Conservation (phyloP, 2,888 invertebrate genomes). For the Amphipyra tragopoginis region DNA sequence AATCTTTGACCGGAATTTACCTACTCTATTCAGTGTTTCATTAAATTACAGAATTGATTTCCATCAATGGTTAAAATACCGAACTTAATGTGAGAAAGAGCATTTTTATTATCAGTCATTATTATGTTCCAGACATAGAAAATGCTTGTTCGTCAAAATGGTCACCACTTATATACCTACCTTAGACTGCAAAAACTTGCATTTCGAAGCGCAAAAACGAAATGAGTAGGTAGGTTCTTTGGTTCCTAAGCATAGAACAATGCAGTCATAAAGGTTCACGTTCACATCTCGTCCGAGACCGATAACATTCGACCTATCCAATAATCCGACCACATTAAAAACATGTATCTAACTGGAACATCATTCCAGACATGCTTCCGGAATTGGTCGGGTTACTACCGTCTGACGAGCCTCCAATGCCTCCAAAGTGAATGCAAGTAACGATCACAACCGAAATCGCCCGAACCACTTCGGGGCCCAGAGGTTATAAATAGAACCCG, state of each 20-base stretch:
- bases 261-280: constrained; percentile 53
- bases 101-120: too few species aligned
- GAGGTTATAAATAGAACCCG: constrained; percentile 73
- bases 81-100: too few species aligned
- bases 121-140: too few species aligned
- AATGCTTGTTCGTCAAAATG: too few species aligned
- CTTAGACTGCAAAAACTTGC: background rate
- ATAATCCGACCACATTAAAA: constrained; percentile 37
- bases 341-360: constrained; percentile 4
- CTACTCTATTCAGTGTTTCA: too few species aligned
- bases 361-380: constrained; percentile 36
- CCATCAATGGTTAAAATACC: too few species aligned
- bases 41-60: too few species aligned
- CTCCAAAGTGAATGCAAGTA: constrained; percentile 76
- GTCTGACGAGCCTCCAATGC: constrained; percentile 62
- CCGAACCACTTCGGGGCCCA: constrained; percentile 66
- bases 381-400: constrained; percentile 54
- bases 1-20: too few species aligned
- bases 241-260: constrained; percentile 29
- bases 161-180: too few species aligned
- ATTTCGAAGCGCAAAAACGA: background rate
- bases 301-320: constrained; percentile 55
- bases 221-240: constrained; percentile 2
- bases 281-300: constrained; percentile 57
- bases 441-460: constrained; percentile 73